Evolutionary conservation across 2,113 vertebrate species (phyloP).

Genomic region (Varanus salvator): DNA sequence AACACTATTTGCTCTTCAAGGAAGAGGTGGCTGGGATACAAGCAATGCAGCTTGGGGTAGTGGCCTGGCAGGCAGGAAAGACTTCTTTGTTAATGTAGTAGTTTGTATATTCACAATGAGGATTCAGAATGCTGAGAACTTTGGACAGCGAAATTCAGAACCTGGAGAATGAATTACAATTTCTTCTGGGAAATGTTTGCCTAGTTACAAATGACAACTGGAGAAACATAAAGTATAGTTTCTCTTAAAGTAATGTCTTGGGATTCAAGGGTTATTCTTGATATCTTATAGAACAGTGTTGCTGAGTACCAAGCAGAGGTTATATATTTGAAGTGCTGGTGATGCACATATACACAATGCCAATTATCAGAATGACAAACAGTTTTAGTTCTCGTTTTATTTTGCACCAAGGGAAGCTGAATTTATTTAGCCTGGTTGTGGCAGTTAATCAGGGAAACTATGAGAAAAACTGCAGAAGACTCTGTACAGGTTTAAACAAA

Average conservation of each 20-base stretch:
- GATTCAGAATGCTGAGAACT: too few relatives aligned
- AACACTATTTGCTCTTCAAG: too few relatives aligned
- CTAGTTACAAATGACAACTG: neutral
- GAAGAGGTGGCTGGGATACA: too few relatives aligned
- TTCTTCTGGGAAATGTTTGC: too few relatives aligned
- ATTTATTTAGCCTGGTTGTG: neutral
- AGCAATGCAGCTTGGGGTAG: too few relatives aligned
- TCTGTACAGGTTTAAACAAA: neutral
- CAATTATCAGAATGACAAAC: neutral
- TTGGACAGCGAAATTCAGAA: too few relatives aligned
- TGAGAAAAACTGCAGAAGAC: neutral
- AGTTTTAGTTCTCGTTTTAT: neutral
- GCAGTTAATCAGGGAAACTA: neutral
- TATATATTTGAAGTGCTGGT: neutral
- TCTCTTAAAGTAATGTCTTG: neutral
- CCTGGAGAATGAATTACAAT: too few relatives aligned
- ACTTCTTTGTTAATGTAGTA: too few relatives aligned
- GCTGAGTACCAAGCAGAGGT: neutral
- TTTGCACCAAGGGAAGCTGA: neutral
- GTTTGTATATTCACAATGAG: too few relatives aligned
- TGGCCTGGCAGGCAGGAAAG: too few relatives aligned
- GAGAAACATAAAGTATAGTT: neutral
- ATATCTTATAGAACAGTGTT: neutral
- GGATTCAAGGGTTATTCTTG: neutral
- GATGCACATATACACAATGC: accelerated